Evolutionary conservation across 2,113 vertebrate species (phyloP), one percentile per base, ranked within the genome.

Genomic region (Gobio gobio): DNA sequence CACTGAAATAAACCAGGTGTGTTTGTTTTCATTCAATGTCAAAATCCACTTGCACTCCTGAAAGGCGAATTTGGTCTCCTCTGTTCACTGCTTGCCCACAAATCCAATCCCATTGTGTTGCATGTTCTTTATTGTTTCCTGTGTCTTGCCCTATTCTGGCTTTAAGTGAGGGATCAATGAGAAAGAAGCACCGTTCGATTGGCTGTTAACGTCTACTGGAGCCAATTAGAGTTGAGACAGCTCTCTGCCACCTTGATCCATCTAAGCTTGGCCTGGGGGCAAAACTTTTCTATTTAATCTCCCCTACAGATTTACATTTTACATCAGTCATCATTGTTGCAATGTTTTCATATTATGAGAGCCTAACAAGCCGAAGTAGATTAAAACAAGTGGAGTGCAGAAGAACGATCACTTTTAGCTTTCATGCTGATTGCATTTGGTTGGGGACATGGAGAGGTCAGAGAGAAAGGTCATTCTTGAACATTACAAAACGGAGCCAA

Each of bases 171-270:
- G 89, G 87, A 94, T 95, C 82, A 90, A 93, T 94, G 92, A 90
- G 87, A 78, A 87, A 90, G 90, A 91, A 89, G 74, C 86, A 86
- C 70, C 70, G 82, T 81, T 91, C 78, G 51, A 89, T 91, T 90
- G 88, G 74, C 59, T 70, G 82, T 89, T 88, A 85, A 83, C 83
- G 89, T 93, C 87, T 88, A 89, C 90, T 85, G 86, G 83, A 93
- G 91, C 90, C 91, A 93, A 93, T 94, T 93, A 94, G 90, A 90
- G 92, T 92, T 90, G 89, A 91, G 91, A 92, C 90, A 92, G 92
- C 93, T 82, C 12, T 82, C 64, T 54, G 47, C 26, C 26, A 56
- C 26, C 64, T 92, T 91, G 89, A 92, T 86, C 87, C 82, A 90
- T 90, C 91, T 89, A 90, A 90, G 89, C 90, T 86, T 58, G 86